Conservation (phyloP, 2,113 vertebrate species). For the Psilopogon haemacephalus region DNA sequence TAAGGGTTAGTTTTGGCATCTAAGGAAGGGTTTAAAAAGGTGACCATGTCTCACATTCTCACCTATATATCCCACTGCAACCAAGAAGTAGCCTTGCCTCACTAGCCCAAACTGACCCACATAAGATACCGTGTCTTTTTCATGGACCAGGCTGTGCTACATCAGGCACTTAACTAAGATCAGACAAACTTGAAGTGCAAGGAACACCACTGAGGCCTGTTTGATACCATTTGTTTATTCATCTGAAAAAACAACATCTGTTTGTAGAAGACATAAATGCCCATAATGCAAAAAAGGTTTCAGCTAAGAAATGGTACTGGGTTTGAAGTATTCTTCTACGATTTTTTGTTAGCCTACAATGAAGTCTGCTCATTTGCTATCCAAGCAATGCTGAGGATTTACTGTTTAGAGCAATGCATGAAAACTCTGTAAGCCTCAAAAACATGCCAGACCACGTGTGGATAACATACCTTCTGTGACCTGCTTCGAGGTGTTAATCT, state of each 20-base stretch:
- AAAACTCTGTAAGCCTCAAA: background rate
- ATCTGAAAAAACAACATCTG: background rate
- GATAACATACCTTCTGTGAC: background rate
- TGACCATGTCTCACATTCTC: background rate
- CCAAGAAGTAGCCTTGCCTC: background rate
- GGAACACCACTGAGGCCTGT: background rate
- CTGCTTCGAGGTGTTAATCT: background rate
- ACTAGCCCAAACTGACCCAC: accelerated
- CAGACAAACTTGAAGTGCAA: background rate
- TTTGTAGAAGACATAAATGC: background rate
- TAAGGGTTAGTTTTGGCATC: background rate
- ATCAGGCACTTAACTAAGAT: accelerated
- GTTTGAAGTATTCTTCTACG: background rate
- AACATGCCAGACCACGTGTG: accelerated
- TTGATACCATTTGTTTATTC: background rate
- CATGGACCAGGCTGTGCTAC: accelerated
- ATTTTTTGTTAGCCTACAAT: background rate
- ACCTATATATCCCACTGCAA: background rate
- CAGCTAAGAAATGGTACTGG: background rate
- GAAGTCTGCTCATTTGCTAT: background rate
- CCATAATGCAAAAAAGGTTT: background rate
- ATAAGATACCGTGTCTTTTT: background rate
- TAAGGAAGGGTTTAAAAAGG: background rate
- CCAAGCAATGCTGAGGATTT: background rate
- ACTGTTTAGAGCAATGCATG: background rate